Evolutionary conservation across 2,797 vertebrate species (phyloP).

Genomic region (Antrozous pallidus): DNA sequence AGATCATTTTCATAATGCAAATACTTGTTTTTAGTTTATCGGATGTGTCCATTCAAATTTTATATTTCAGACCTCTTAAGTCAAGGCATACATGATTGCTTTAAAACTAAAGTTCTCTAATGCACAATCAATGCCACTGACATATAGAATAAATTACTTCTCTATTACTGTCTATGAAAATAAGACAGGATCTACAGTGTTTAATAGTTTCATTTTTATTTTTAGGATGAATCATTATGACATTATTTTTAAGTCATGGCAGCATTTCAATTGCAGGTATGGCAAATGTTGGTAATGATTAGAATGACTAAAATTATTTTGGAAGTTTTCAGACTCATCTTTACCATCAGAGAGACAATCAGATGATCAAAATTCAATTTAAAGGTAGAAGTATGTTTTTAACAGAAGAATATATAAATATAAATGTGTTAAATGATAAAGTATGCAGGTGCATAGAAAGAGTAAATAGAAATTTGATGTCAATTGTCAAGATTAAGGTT

Average conservation of each 20-base stretch:
- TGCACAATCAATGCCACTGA: neutral
- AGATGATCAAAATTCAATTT: neutral
- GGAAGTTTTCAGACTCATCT: neutral
- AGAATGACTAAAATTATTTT: neutral
- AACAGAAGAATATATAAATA: conserved; percentile 8
- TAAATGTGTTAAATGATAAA: neutral
- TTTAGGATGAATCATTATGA: neutral
- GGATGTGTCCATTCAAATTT: neutral
- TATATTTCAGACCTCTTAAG: neutral
- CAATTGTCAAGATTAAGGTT: conserved; percentile 11
- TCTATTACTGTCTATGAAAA: neutral
- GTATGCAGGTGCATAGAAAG: neutral
- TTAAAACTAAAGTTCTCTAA: neutral
- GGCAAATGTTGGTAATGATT: neutral
- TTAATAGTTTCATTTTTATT: neutral
- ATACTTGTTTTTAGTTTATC: neutral
- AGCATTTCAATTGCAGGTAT: neutral
- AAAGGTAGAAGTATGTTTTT: neutral
- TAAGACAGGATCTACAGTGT: neutral
- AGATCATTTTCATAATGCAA: neutral
- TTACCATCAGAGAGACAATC: neutral
- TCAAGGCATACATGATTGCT: neutral
- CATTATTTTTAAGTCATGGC: neutral
- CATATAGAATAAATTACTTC: neutral
- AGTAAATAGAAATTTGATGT: neutral